Evolutionary conservation across 2,888 invertebrate species (phyloP).

Genomic region (Athalia rosae): DNA sequence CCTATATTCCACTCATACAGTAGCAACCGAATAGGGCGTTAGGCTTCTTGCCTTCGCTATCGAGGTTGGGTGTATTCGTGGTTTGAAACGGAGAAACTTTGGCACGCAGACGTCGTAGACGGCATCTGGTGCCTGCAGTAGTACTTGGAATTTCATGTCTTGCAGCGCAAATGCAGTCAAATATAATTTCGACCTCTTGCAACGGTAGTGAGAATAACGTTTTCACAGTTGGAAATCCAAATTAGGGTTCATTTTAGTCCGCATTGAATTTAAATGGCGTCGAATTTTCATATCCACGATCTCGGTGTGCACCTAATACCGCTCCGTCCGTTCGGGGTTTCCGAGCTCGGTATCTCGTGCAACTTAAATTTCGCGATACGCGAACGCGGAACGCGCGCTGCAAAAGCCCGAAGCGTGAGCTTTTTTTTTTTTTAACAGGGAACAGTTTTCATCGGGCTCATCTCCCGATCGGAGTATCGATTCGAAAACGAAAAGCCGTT

Average conservation of each 20-base stretch:
- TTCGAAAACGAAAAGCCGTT: too few species aligned
- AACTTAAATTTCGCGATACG: too few species aligned
- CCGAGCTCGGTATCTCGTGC: too few species aligned
- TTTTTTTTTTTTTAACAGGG: too few species aligned
- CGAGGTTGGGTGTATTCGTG: slow-evolving; percentile 15
- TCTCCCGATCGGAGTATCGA: too few species aligned
- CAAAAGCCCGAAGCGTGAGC: too few species aligned
- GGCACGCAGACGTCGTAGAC: slow-evolving; percentile 62
- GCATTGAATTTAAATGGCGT: background rate
- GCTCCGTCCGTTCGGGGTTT: too few species aligned
- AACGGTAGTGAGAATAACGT: background rate
- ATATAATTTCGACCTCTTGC: slow-evolving; percentile 9
- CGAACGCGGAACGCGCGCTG: too few species aligned
- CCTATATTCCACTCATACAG: too few species aligned
- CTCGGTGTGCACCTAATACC: too few species aligned
- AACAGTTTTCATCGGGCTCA: too few species aligned
- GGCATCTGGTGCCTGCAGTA: slow-evolving; percentile 64
- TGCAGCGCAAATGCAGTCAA: slow-evolving; percentile 11
- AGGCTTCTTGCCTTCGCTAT: slow-evolving; percentile 30
- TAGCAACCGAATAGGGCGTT: slow-evolving; percentile 14
- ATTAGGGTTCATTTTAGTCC: background rate
- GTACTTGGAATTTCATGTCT: slow-evolving; percentile 30
- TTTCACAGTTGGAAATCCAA: background rate
- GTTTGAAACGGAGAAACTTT: slow-evolving; percentile 53
- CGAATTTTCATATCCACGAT: background rate